Base-by-base conservation (phyloP, 2,797 vertebrate genomes). In the Micrastur ruficollis region DNA sequence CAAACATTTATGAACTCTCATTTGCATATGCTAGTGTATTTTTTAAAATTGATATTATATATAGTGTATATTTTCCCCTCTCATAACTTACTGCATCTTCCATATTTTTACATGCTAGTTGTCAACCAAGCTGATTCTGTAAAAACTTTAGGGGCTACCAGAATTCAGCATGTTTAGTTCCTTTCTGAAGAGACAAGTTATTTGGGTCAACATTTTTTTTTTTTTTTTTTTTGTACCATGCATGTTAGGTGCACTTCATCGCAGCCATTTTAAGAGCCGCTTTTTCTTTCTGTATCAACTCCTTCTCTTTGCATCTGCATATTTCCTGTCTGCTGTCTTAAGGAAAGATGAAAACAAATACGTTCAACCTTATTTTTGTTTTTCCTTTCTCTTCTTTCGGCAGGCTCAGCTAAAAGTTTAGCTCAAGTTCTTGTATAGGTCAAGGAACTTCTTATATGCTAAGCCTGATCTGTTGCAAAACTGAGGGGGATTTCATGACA, bases 271-370 rank as follows among this genome's bases (percentile, higher is more conserved):
- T 95, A 94, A 50, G 34, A 56, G 11, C 90, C 0, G n/a, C 62
- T 79, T 93, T 95, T 95, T 84, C 59, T 90, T 78, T 91, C 74
- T 82, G 1, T 80, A 26, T 65, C 27, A 42, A 9, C 68, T 93
- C 27, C 29, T 68, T 68, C 56, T 93, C 52, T 94, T 81, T 93
- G 55, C 58, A 76, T 93, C 81, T 91, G 59, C 46, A 10, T 89
- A 17, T 94, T 96, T 96, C 93, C 93, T 96, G 91, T 90, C 81
- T 94, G 85, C 50, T 83, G 0, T 66, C 68, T 81, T 85, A 66
- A 94, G 81, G 82, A 82, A 88, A 84, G 78, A 92, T 87, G 72
- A 93, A 93, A 94, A 81, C 62, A 94, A 63, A 55, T 80, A 58
- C 47, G 10, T 72, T 90, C 32, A 44, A 9, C 0, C 59, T 95